A percentile compares a stretch with the other conserved stretches of the same genome.
phyloP scores from a whole-genome alignment of 2,113 vertebrate genomes.

The Colistium nudipinnis region DNA sequence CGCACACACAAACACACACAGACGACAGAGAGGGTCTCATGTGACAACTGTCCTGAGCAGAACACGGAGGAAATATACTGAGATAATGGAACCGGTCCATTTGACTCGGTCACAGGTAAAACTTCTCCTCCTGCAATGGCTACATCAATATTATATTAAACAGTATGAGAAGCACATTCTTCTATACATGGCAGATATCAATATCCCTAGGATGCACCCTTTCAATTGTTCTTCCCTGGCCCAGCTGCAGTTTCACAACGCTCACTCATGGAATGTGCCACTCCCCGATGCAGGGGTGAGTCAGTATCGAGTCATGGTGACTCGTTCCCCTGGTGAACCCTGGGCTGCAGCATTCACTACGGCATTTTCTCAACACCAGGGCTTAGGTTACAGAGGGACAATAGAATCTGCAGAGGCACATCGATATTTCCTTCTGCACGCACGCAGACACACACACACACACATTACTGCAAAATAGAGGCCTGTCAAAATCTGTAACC shows the following conservation, averaged over 20 bases:
- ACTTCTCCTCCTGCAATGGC: neutral
- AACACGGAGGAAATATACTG: conserved; percentile 12
- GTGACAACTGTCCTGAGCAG: conserved; percentile 25
- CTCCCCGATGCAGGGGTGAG: conserved; percentile 58
- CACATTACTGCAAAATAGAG: conserved; percentile 14
- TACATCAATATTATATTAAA: conserved; percentile 7
- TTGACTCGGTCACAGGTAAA: conserved; percentile 20
- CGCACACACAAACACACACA: conserved; percentile 27
- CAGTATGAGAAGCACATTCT: neutral
- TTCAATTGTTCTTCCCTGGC: conserved; percentile 26
- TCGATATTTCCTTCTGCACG: conserved; percentile 2
- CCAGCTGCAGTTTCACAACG: conserved; percentile 39
- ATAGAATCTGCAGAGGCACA: conserved; percentile 35
- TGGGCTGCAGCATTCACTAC: conserved; percentile 29
- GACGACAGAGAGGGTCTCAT: conserved; percentile 41
- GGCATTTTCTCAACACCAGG: conserved; percentile 54
- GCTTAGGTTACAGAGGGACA: conserved; percentile 66
- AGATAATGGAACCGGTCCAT: conserved; percentile 12
- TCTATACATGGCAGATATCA: neutral
- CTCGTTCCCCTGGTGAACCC: conserved; percentile 34
- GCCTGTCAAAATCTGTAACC: conserved; percentile 19
- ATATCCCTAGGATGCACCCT: conserved; percentile 1
- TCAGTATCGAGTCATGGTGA: conserved; percentile 37
- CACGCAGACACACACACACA: conserved; percentile 11
- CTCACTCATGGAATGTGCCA: conserved; percentile 69